These are phyloP conservation scores for Ellobium chinense DNA, from an alignment of 2,888 invertebrate species.

Conservation along the genomic window DNA sequence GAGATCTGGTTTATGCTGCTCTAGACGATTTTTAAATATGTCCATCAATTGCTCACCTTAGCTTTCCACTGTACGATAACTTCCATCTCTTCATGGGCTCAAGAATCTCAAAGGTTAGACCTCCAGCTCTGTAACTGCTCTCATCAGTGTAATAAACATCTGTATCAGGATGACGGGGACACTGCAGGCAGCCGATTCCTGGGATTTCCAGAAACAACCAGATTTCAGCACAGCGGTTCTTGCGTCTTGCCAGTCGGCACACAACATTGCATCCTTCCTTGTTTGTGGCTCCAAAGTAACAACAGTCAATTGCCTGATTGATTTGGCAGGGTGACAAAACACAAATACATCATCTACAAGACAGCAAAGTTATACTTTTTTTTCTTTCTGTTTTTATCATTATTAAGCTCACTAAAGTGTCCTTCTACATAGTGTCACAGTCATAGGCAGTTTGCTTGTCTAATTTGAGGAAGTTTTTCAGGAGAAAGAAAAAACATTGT, in stretches of 20 bases:
- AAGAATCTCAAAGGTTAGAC: conserved; percentile 83
- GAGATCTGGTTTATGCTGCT: no score
- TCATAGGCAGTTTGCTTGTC: no score
- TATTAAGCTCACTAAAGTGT: no score
- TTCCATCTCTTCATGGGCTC: conserved; percentile 84
- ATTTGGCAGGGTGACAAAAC: neutral
- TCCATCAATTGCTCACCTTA: conserved; percentile 80
- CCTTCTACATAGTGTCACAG: no score
- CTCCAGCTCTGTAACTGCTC: conserved; percentile 66
- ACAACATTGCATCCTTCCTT: conserved; percentile 82
- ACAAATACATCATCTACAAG: neutral
- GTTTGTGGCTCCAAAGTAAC: conserved; percentile 81
- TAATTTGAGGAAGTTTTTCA: no score
- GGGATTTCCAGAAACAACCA: conserved; percentile 81
- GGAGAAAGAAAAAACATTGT: no score
- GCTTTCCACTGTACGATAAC: conserved; percentile 86
- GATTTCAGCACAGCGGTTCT: conserved; percentile 82
- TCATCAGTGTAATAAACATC: conserved; percentile 75
- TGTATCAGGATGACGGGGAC: conserved; percentile 83
- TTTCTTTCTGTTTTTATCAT: no score
- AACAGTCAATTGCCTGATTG: conserved; percentile 79
- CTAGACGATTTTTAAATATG: no score
- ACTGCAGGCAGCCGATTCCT: conserved; percentile 79
- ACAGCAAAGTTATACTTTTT: neutral
- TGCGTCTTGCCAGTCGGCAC: conserved; percentile 81